Percentiles rank a stretch among this genome's conserved stretches.
phyloP scores from a whole-genome alignment of 1,140 invertebrate species.

The Pogonomyrmex californicus region DNA sequence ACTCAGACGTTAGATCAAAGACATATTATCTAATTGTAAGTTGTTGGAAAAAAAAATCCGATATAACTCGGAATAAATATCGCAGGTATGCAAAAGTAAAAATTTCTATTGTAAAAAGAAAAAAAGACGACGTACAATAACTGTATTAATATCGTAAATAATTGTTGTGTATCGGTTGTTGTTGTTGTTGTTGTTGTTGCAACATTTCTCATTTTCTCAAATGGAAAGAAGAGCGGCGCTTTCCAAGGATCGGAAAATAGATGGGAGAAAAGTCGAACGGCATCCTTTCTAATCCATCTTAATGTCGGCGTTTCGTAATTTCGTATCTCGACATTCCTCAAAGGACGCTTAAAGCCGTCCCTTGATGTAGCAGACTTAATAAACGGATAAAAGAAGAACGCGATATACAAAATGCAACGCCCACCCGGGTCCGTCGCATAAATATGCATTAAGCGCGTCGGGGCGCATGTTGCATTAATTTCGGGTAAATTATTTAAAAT shows the following conservation, averaged over 20 bases:
- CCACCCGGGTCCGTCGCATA: conserved; percentile 48
- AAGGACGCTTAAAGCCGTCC: conserved; percentile 26
- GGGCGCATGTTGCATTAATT: conserved; percentile 33
- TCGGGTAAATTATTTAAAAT: conserved; percentile 52
- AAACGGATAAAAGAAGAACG: conserved; percentile 40
- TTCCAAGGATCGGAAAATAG: not conserved
- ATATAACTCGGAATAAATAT: not conserved
- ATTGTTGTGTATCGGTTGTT: not conserved
- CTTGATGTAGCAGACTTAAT: conserved; percentile 45
- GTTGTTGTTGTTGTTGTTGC: not conserved
- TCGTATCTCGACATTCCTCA: conserved; percentile 42
- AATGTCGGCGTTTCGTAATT: conserved; percentile 54
- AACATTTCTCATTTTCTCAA: not conserved
- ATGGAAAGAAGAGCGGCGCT: not conserved
- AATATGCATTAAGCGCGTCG: conserved; percentile 54
- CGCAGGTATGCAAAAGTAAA: not conserved
- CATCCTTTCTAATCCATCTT: conserved; percentile 15
- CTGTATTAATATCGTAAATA: not conserved
- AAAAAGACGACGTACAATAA: not conserved
- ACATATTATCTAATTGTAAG: not conserved
- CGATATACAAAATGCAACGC: conserved; percentile 50
- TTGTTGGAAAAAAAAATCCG: not conserved
- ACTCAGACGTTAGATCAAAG: not conserved
- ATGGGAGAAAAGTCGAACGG: not conserved
- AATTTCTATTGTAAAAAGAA: not conserved